Evolutionary conservation across 1,140 invertebrate species (phyloP), one percentile per base, ranked within the genome.

Genomic region (Adelges cooleyi): DNA sequence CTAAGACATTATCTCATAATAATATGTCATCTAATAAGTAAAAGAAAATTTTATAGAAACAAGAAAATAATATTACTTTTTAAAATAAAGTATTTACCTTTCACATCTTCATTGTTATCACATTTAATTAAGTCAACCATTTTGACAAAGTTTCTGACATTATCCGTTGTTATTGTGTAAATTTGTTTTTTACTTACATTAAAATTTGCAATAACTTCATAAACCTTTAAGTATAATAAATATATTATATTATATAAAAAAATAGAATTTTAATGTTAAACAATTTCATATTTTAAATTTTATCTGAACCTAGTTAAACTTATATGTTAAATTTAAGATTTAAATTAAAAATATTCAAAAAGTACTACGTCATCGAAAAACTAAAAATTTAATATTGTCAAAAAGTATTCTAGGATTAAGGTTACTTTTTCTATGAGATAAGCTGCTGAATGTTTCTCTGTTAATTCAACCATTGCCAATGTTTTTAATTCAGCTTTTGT

Each of bases 91-190:
- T n/a, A n/a, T n/a, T n/a, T n/a, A n/a, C n/a, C n/a, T n/a, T n/a
- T n/a, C n/a, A n/a, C n/a, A 48, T 20, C 10, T 42, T 49, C 42
- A 51, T 50, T n/a, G 62, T 38, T 68, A 67, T 56, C 66, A 22
- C 25, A 15, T 11, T 49, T 18, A 18, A 49, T 49, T 23, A 48
- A 4, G 18, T 49, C 46, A 22, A 49, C 17, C 20, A 23, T 15
- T 10, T 23, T 49, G 1, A 49, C 8, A 49, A 49, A 49, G n/a
- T 49, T 49, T 18, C 46, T 49, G 13, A 23, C 22, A 49, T 49
- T 23, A 10, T 49, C 18, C 1, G 22, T 49, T 8, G 22, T 49
- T 8, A 49, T 49, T 20, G 46, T 49, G n/a, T 22, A 9, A 49
- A 20, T 23, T 49, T 49, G 22, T 49, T 11, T 11, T 23, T 10